phyloP scores from a whole-genome alignment of 2,888 invertebrate genomes.

The Mycalesis mineus region DNA sequence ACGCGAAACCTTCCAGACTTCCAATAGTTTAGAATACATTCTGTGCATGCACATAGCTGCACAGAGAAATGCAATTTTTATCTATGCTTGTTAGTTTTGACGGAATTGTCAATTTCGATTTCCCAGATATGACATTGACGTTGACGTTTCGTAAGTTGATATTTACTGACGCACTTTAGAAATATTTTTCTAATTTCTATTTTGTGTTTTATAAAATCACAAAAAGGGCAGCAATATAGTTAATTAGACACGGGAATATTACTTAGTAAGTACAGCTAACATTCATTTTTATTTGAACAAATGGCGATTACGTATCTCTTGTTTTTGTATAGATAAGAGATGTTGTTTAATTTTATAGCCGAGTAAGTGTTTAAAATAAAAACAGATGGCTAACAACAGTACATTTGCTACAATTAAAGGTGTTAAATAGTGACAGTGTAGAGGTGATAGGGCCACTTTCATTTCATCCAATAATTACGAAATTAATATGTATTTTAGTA shows the following conservation, averaged over 20 bases:
- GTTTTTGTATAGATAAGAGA: conserved; percentile 17
- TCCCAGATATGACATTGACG: not conserved
- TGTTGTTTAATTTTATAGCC: conserved; percentile 21
- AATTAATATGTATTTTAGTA: conserved; percentile 2
- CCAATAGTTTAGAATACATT: not conserved
- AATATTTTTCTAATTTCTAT: not conserved
- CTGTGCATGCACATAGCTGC: not conserved
- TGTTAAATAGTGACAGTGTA: not conserved
- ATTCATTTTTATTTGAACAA: not conserved
- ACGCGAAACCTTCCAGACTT: too few relatives aligned
- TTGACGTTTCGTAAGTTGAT: conserved; percentile 21
- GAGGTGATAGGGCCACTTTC: not conserved
- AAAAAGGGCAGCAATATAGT: not conserved
- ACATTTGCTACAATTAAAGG: conserved; percentile 1
- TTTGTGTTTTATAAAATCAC: conserved; percentile 11
- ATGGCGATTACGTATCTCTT: conserved; percentile 9
- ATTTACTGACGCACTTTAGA: conserved; percentile 25
- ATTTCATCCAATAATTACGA: not conserved
- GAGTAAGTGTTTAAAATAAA: conserved; percentile 11
- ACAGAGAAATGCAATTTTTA: not conserved
- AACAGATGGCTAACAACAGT: conserved; percentile 3
- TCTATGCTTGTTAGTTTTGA: conserved; percentile 11
- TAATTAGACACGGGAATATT: not conserved
- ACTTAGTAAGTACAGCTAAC: conserved; percentile 15
- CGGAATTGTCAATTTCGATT: not conserved